Conservation (phyloP, 2,888 invertebrate species). For the Cerceris rybyensis region DNA sequence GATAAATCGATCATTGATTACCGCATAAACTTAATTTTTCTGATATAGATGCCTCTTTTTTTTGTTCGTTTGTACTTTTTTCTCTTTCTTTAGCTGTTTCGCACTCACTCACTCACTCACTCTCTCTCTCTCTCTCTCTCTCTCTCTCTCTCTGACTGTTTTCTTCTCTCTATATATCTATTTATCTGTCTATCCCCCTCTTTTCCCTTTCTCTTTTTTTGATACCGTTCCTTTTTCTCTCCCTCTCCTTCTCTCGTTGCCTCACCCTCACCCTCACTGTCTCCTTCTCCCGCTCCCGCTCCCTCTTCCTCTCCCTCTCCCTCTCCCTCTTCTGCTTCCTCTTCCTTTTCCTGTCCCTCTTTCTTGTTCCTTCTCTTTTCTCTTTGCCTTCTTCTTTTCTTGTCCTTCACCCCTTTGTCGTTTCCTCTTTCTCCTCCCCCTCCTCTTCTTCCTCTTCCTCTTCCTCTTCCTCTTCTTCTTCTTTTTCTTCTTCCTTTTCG, state of each 20-base stretch:
- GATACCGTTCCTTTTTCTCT: background rate
- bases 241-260: background rate
- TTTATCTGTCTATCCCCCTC: too few relatives aligned
- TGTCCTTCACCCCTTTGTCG: too few relatives aligned
- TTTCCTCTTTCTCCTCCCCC: too few relatives aligned
- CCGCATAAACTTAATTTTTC: constrained; percentile 2
- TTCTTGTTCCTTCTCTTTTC: background rate
- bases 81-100: constrained; percentile 9
- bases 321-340: background rate
- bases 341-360: background rate
- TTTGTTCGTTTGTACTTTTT: background rate
- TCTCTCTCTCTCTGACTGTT: background rate
- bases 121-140: background rate
- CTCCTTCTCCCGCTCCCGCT: background rate
- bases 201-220: background rate
- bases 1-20: constrained; percentile 36
- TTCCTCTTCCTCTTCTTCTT: background rate
- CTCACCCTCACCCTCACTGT: background rate
- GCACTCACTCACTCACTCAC: background rate
- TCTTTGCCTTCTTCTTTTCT: too few relatives aligned
- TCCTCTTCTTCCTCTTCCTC: background rate
- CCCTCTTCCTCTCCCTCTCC: background rate
- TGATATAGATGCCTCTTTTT: background rate
- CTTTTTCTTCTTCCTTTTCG: background rate
- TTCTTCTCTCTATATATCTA: background rate